Percentiles rank a stretch among this genome's conserved stretches.
Evolutionary conservation across 2,113 vertebrate genomes (phyloP).

Genomic region (Gopherus flavomarginatus): DNA sequence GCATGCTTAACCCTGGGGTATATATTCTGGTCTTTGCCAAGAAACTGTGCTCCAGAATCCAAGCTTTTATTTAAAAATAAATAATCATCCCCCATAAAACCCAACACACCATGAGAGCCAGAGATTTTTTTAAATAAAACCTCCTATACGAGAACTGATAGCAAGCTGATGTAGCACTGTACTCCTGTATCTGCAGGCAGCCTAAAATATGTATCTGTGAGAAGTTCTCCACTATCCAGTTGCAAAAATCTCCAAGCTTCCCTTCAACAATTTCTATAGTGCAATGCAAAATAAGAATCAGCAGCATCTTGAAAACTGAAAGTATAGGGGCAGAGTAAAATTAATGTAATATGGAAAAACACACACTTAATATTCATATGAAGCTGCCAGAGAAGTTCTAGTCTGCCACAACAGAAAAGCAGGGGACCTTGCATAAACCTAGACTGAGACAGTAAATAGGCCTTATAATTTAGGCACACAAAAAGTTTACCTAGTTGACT

Average conservation of each 20-base stretch:
- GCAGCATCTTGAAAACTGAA: neutral
- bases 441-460: neutral
- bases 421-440: neutral
- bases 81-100: too few relatives aligned
- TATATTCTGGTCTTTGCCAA: neutral
- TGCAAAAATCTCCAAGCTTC: neutral
- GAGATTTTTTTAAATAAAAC: neutral
- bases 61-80: neutral
- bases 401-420: neutral
- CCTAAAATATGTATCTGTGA: neutral
- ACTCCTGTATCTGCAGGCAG: neutral
- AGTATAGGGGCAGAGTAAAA: neutral
- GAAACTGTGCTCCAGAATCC: neutral
- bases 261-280: neutral
- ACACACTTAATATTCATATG: neutral
- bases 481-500: neutral
- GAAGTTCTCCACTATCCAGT: accelerated
- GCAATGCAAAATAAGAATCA: accelerated
- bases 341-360: neutral
- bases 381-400: neutral
- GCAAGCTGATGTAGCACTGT: neutral
- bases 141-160: neutral
- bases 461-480: too few relatives aligned
- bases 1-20: neutral
- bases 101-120: too few relatives aligned